These are phyloP conservation scores for Lissocephala sabroskyi DNA, from an alignment of 2,888 invertebrate species.

Conservation along the genomic window DNA sequence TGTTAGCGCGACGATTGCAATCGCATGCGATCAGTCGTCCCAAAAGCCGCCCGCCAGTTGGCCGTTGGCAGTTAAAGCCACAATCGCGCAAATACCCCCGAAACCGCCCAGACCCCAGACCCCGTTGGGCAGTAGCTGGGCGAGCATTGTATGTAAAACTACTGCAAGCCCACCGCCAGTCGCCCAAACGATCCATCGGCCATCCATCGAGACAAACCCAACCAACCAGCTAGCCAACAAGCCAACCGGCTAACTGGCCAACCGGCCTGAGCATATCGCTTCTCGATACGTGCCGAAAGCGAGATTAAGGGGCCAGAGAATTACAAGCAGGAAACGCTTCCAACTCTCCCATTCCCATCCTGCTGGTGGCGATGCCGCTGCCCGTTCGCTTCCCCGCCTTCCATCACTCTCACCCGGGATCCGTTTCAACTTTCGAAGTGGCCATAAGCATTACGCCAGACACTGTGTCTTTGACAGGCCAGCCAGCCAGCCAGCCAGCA, in stretches of 20 bases:
- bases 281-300: constrained; percentile 47
- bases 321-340: constrained; percentile 57
- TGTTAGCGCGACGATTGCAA: constrained; percentile 66
- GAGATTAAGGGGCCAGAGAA: constrained; percentile 48
- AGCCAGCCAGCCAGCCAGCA: constrained; percentile 2
- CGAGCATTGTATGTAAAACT: constrained; percentile 59
- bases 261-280: constrained; percentile 33
- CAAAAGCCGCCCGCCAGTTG: too few species aligned
- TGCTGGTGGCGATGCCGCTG: not conserved
- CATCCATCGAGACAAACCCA: too few species aligned
- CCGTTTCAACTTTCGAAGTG: constrained; percentile 53
- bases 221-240: too few species aligned
- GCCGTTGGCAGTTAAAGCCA: too few species aligned
- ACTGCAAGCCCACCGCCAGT: too few species aligned
- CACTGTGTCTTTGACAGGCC: constrained; percentile 57
- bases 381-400: constrained; percentile 7
- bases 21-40: constrained; percentile 61
- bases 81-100: not conserved
- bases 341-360: constrained; percentile 4
- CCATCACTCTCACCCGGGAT: too few species aligned
- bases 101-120: constrained; percentile 2
- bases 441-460: constrained; percentile 58
- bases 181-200: too few species aligned
- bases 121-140: constrained; percentile 32
- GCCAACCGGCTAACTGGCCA: constrained; percentile 10